Percentiles rank a stretch among this genome's conserved stretches.
Conservation (phyloP, 2,113 vertebrate species). For the Oriolus oriolus region DNA sequence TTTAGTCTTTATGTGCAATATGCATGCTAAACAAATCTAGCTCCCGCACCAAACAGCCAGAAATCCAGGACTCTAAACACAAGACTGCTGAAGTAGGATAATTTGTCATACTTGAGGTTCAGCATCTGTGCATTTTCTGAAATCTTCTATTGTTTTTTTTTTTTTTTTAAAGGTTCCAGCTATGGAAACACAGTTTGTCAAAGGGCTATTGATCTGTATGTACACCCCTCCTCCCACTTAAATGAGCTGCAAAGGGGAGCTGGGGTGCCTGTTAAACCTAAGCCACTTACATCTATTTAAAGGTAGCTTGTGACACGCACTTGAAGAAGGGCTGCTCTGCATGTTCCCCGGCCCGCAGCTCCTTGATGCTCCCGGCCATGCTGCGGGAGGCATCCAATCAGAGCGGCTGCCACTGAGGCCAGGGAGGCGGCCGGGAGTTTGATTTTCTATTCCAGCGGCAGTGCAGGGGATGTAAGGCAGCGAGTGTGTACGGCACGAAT, state of each 20-base stretch:
- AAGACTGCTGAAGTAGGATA: not conserved
- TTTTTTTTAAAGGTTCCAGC: constrained; percentile 13
- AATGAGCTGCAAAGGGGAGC: constrained; percentile 60
- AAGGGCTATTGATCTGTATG: constrained; percentile 64
- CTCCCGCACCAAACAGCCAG: not conserved
- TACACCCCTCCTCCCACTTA: constrained; percentile 50
- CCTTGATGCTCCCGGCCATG: constrained; percentile 73
- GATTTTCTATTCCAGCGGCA: constrained; percentile 65
- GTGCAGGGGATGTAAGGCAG: constrained; percentile 62
- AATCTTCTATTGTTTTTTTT: constrained; percentile 36
- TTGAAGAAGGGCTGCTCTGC: constrained; percentile 72
- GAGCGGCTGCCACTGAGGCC: constrained; percentile 66
- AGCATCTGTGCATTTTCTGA: constrained; percentile 20
- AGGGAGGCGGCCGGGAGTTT: constrained; percentile 59
- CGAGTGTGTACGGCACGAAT: constrained; percentile 56
- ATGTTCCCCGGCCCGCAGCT: constrained; percentile 61
- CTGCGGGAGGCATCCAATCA: constrained; percentile 77
- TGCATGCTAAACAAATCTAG: constrained; percentile 10
- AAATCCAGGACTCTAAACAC: not conserved
- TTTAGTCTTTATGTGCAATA: constrained; percentile 16
- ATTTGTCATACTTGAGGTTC: constrained; percentile 23
- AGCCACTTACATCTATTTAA: constrained; percentile 67
- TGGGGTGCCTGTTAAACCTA: constrained; percentile 67
- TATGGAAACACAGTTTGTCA: constrained; percentile 48
- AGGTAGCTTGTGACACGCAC: constrained; percentile 52